Conservation (phyloP, 2,888 invertebrate species). For the Baronia brevicornis region DNA sequence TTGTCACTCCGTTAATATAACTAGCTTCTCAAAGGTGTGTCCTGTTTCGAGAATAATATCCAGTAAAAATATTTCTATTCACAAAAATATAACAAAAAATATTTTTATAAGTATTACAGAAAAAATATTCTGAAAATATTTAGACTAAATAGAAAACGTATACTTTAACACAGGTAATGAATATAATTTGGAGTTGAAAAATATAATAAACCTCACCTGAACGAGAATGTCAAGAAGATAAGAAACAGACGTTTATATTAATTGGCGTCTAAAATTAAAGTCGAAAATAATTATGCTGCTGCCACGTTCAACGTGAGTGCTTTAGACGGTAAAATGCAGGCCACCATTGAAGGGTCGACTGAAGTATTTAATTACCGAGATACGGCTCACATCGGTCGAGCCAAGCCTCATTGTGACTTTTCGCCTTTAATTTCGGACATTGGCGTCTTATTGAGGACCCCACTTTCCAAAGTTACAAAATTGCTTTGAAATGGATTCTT, state of each 20-base stretch:
- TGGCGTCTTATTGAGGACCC: slow-evolving; percentile 13
- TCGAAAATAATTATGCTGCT: slow-evolving; percentile 30
- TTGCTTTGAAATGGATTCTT: slow-evolving; percentile 3
- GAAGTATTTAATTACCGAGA: slow-evolving; percentile 56
- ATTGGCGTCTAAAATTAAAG: slow-evolving; percentile 11
- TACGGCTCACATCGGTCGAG: slow-evolving; percentile 34
- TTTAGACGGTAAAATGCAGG: slow-evolving; percentile 30
- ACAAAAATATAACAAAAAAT: too few species aligned
- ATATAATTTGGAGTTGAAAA: too few species aligned
- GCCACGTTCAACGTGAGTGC: slow-evolving; percentile 28
- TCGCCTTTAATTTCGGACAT: slow-evolving; percentile 20
- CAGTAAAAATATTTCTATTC: too few species aligned
- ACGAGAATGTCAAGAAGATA: slow-evolving; percentile 5
- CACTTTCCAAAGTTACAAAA: slow-evolving; percentile 3
- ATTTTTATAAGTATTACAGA: too few species aligned
- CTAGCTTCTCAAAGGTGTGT: too few species aligned
- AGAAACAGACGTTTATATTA: slow-evolving; percentile 11
- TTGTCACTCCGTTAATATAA: too few species aligned
- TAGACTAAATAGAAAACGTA: too few species aligned
- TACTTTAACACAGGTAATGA: too few species aligned
- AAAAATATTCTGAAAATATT: too few species aligned
- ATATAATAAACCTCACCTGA: slow-evolving; percentile 12
- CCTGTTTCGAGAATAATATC: too few species aligned
- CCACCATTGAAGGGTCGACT: slow-evolving; percentile 36
- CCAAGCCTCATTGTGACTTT: slow-evolving; percentile 22